A percentile compares a stretch with the other conserved stretches of the same genome.
These are phyloP conservation scores for Bibio marci DNA, from an alignment of 2,888 invertebrate species.

Conservation along the genomic window DNA sequence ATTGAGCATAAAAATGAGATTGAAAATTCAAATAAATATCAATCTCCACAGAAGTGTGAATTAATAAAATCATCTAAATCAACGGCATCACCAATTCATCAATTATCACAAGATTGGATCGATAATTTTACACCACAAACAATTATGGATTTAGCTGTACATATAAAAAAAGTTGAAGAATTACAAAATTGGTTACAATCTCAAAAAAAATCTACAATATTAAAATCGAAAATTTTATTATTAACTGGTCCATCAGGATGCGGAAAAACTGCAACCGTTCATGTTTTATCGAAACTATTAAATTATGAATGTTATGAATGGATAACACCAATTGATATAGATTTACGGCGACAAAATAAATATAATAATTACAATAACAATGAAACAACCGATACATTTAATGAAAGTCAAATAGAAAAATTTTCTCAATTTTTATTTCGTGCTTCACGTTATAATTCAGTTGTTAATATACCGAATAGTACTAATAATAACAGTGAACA, in stretches of 20 bases:
- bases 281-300: slow-evolving; percentile 44
- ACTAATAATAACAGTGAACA: too few species aligned
- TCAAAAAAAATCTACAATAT: slow-evolving; percentile 13
- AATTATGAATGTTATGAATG: slow-evolving; percentile 44
- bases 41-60: too few species aligned
- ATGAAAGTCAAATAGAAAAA: slow-evolving; percentile 42
- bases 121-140: slow-evolving; percentile 39
- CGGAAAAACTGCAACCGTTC: slow-evolving; percentile 64
- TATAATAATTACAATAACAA: slow-evolving; percentile 14
- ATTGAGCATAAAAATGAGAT: too few species aligned
- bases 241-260: slow-evolving; percentile 70
- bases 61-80: too few species aligned
- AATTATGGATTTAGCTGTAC: slow-evolving; percentile 49
- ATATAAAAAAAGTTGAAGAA: slow-evolving; percentile 57
- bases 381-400: slow-evolving; percentile 12
- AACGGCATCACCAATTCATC: too few species aligned
- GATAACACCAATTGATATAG: slow-evolving; percentile 62
- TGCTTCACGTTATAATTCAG: slow-evolving; percentile 57
- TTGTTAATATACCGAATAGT: slow-evolving; percentile 33
- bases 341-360: slow-evolving; percentile 29
- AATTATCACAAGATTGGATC: slow-evolving; percentile 31
- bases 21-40: too few species aligned
- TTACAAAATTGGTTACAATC: slow-evolving; percentile 46
- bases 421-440: slow-evolving; percentile 63
- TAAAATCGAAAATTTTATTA: slow-evolving; percentile 39